Evolutionary conservation across 2,797 vertebrate genomes (phyloP), one percentile per base, ranked within the genome.

Genomic region (Pseudochirops cupreus): DNA sequence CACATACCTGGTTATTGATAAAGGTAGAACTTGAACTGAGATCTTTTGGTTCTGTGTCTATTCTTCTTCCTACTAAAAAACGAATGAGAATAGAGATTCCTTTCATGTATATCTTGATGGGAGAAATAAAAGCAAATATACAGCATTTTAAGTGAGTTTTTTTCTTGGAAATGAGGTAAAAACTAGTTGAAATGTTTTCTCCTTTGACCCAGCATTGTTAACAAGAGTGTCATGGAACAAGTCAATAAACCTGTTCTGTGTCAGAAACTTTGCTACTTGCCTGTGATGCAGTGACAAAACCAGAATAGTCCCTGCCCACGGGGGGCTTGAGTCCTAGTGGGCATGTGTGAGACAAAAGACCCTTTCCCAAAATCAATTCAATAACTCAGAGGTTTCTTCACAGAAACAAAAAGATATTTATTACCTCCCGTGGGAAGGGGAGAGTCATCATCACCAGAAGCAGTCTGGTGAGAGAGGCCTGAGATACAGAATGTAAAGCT

Each of bases 61-160:
- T 74, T 33, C 31, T 58, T 58, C 5, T 74, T 74, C 33, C n/a
- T n/a, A 74, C n/a, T 39, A 74, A 74, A 5, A n/a, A 18, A 74
- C 16, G 21, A 13, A 67, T 62, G 14, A 6, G 74, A 62, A 52
- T 57, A 91, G 50, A 94, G 93, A 53, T 56, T 59, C 58, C 10
- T 90, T 56, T 13, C 92, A 1, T 92, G 2, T 58, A 56, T 67
- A 92, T 92, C 24, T 95, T 82, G n/a, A 28, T 91, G 33, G 5
- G 28, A 93, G 39, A 46, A 96, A 59, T 55, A 53, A 52, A 56
- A 54, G 33, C 6, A 93, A 95, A 90, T 67, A 92, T 33, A 11
- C 93, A 94, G 5, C 26, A 90, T 9, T 91, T 24, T 14, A 28
- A 46, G 31, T 95, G 53, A 50, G 12, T 91, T 90, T 95, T 94